Evolutionary conservation across 2,888 invertebrate species (phyloP).

Genomic region (Lordiphosa andalusiaca): DNA sequence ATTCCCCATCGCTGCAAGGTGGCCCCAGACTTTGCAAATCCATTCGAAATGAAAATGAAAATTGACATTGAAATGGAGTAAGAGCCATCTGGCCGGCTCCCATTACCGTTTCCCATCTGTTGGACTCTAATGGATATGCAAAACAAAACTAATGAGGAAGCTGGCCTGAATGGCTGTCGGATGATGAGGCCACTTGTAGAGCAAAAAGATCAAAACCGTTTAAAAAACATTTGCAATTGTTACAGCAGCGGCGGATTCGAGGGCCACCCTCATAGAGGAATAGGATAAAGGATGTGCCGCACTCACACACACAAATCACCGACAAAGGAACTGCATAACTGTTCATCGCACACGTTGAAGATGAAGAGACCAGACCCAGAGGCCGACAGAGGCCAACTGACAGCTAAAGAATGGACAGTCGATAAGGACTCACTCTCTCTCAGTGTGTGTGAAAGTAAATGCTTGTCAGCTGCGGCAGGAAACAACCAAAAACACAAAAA

Average conservation of each 20-base stretch:
- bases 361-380: conserved; percentile 40
- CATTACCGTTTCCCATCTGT: conserved; percentile 3
- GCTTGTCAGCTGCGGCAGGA: conserved; percentile 75
- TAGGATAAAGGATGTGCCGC: conserved; percentile 59
- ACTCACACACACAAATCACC: conserved; percentile 50
- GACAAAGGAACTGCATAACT: conserved; percentile 66
- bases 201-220: conserved; percentile 48
- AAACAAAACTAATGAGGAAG: conserved; percentile 23
- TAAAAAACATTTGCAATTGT: conserved; percentile 55
- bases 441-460: conserved; percentile 63
- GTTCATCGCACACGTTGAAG: conserved; percentile 71
- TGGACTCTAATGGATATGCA: conserved; percentile 47
- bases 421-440: conserved; percentile 34
- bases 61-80: conserved; percentile 68
- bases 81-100: not conserved
- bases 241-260: conserved; percentile 21
- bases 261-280: conserved; percentile 58
- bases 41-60: conserved; percentile 40
- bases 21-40: conserved; percentile 35
- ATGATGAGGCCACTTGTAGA: conserved; percentile 55
- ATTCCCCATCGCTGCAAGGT: conserved; percentile 3
- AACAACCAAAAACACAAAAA: conserved; percentile 57
- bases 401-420: conserved; percentile 65
- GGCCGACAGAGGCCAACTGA: conserved; percentile 48
- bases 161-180: conserved; percentile 35